These are phyloP conservation scores for Syngnathus acus DNA, from an alignment of 2,797 vertebrate genomes.

Conservation along the genomic window DNA sequence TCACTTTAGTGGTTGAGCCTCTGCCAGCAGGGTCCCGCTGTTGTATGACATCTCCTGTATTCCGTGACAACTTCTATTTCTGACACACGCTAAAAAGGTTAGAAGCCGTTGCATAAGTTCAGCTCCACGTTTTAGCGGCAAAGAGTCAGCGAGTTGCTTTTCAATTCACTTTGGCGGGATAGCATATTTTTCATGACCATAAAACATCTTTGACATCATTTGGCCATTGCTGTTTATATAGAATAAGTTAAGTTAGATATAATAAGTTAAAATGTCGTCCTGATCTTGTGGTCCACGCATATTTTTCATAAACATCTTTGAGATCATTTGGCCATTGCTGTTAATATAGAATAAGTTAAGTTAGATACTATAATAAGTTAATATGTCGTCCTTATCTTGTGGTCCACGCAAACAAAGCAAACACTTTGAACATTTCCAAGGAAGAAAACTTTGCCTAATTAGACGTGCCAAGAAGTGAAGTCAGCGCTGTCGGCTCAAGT, in stretches of 20 bases:
- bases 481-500: constrained; percentile 60
- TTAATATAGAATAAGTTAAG: too few species aligned
- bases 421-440: constrained; percentile 24
- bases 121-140: constrained; percentile 16
- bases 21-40: constrained; percentile 20
- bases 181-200: too few species aligned
- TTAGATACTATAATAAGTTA: too few species aligned
- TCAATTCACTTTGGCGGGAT: neutral
- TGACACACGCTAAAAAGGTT: constrained; percentile 23
- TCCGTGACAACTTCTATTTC: constrained; percentile 22
- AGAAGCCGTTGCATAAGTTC: constrained; percentile 28
- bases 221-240: too few species aligned
- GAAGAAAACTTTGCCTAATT: constrained; percentile 52
- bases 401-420: too few species aligned
- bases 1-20: constrained; percentile 1
- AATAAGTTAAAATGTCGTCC: too few species aligned
- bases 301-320: too few species aligned
- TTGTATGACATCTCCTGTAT: constrained; percentile 11
- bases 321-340: too few species aligned
- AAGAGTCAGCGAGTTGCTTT: constrained; percentile 16
- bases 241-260: too few species aligned
- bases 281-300: too few species aligned
- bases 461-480: constrained; percentile 33
- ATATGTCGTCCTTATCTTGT: too few species aligned
- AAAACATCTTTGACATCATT: too few species aligned